Conservation (phyloP, 2,888 invertebrate genomes). For the Dolomedes plantarius region DNA sequence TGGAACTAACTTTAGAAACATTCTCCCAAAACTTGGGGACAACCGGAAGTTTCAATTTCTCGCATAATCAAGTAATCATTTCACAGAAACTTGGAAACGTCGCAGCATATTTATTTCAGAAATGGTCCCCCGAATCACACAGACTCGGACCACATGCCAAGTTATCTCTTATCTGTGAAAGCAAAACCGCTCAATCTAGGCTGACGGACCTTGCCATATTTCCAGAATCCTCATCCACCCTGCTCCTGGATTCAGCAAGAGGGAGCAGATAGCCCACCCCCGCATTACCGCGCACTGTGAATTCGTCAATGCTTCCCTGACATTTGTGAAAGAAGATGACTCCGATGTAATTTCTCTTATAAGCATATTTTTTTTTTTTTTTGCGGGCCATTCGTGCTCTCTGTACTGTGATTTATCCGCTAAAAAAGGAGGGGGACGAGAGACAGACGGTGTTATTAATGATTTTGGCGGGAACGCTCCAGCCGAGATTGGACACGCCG, state of each 20-base stretch:
- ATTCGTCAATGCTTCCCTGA: slow-evolving; percentile 54
- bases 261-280: not conserved
- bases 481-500: not conserved
- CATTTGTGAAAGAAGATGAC: slow-evolving; percentile 37
- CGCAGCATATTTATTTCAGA: not conserved
- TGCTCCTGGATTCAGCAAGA: not conserved
- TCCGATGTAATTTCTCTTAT: slow-evolving; percentile 40
- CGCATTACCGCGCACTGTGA: slow-evolving; percentile 35
- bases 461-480: slow-evolving; percentile 24
- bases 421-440: slow-evolving; percentile 15
- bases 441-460: slow-evolving; percentile 32
- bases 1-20: no score
- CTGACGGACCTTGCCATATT: not conserved
- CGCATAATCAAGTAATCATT: not conserved
- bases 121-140: not conserved
- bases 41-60: not conserved
- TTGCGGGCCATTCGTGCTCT: not conserved
- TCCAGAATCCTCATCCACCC: not conserved
- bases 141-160: not conserved
- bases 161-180: slow-evolving; percentile 40
- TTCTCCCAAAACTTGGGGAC: not conserved
- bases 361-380: slow-evolving; percentile 25
- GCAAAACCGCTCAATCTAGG: slow-evolving; percentile 34
- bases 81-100: no score
- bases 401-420: slow-evolving; percentile 18